phyloP scores from a whole-genome alignment of 2,797 vertebrate species.

The Poeciliopsis paucimaculata region DNA sequence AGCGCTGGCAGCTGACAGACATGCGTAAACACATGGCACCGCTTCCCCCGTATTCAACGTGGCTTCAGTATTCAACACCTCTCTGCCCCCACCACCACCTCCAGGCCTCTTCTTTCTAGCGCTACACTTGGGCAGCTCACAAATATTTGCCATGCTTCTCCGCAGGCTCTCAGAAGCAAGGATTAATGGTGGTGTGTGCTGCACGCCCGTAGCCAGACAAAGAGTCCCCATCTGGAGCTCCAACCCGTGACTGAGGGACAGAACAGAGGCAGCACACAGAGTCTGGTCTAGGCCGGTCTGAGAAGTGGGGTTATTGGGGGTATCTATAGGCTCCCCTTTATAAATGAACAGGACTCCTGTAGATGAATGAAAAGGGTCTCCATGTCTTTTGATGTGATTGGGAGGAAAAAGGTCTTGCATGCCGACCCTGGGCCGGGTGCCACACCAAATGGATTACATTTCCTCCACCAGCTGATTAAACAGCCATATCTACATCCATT shows the following conservation, averaged over 20 bases:
- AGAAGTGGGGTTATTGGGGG: background rate
- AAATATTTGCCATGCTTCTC: slow-evolving; percentile 76
- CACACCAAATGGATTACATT: slow-evolving; percentile 65
- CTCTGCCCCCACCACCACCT: slow-evolving; percentile 12
- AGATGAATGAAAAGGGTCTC: slow-evolving; percentile 64
- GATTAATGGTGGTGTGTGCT: slow-evolving; percentile 71
- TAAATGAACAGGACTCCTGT: slow-evolving; percentile 62
- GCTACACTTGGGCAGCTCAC: slow-evolving; percentile 64
- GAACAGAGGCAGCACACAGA: slow-evolving; percentile 75
- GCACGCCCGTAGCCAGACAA: slow-evolving; percentile 67
- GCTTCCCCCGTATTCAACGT: slow-evolving; percentile 53
- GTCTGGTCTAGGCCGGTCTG: slow-evolving; percentile 38
- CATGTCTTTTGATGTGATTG: slow-evolving; percentile 62
- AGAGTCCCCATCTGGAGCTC: slow-evolving; percentile 77
- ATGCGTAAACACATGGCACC: slow-evolving; percentile 73
- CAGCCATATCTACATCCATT: slow-evolving; percentile 69
- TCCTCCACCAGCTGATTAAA: slow-evolving; percentile 77
- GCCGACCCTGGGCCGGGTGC: slow-evolving; percentile 49
- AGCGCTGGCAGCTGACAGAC: slow-evolving; percentile 72
- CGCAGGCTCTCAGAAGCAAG: slow-evolving; percentile 62
- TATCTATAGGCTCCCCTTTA: slow-evolving; percentile 65
- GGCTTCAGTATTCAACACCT: slow-evolving; percentile 63
- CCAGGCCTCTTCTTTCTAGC: slow-evolving; percentile 57
- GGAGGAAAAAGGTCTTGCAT: slow-evolving; percentile 53
- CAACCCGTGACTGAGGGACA: slow-evolving; percentile 70